Evolutionary conservation across 2,113 vertebrate species (phyloP).

Genomic region (Plecotus auritus): DNA sequence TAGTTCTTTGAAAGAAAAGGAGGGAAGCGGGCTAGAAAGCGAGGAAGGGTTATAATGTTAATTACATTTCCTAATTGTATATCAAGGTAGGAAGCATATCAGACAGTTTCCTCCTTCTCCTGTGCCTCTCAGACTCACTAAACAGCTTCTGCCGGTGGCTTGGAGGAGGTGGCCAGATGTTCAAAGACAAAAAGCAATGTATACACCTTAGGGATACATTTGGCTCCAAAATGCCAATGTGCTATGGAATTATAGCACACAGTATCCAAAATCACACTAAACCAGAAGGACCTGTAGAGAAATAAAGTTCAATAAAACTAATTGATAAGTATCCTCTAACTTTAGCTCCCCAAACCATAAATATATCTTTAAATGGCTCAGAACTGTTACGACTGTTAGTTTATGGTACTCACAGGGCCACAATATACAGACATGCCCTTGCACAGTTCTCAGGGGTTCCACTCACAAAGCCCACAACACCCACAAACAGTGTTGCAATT

Average conservation of each 20-base stretch:
- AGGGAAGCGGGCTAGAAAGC: background rate
- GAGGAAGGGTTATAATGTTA: background rate
- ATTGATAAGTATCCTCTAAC: background rate
- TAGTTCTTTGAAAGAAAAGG: background rate
- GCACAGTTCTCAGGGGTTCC: background rate
- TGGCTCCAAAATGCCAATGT: background rate
- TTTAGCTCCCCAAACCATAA: background rate
- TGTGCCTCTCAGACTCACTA: background rate
- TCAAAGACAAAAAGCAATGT: background rate
- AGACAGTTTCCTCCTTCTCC: background rate
- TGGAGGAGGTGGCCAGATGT: background rate
- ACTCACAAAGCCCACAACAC: background rate
- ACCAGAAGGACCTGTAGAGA: background rate
- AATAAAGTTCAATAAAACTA: background rate
- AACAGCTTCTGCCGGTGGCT: background rate
- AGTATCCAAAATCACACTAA: background rate
- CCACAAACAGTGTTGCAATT: background rate
- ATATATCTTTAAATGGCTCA: background rate
- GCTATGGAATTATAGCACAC: background rate
- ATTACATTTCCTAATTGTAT: background rate
- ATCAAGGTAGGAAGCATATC: background rate
- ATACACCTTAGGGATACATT: background rate
- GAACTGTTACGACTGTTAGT: background rate
- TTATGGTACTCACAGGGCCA: background rate
- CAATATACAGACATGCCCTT: background rate